phyloP scores from a whole-genome alignment of 2,797 vertebrate genomes.

The Bucorvus abyssinicus region DNA sequence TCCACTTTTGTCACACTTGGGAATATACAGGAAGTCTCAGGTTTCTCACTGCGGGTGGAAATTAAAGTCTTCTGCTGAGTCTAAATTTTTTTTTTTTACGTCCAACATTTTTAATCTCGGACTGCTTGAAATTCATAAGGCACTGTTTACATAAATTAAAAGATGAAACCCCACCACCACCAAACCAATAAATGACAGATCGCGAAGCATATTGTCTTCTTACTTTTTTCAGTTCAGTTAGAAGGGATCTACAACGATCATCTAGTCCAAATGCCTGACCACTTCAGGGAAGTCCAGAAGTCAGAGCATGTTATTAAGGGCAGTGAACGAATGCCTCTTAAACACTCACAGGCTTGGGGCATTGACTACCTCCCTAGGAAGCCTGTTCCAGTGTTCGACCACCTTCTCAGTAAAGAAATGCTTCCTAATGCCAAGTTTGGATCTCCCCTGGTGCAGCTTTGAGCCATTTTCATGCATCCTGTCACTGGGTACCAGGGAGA shows the following conservation, averaged over 20 bases:
- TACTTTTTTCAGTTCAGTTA: not conserved
- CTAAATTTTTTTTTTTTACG: not conserved
- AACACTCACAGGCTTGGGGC: not conserved
- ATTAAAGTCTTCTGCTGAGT: not conserved
- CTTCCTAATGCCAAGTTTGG: not conserved
- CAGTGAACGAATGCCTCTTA: not conserved
- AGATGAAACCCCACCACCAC: rapidly evolving
- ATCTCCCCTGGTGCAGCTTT: not conserved
- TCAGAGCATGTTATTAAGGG: not conserved
- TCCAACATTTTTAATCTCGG: not conserved
- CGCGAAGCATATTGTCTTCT: not conserved
- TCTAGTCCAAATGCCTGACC: not conserved
- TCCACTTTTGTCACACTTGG: not conserved
- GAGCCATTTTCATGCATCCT: rapidly evolving
- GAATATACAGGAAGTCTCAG: not conserved
- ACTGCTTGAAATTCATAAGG: not conserved
- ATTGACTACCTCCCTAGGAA: not conserved
- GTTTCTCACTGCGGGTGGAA: not conserved
- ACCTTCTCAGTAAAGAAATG: not conserved
- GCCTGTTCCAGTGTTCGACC: not conserved
- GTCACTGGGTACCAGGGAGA: not conserved
- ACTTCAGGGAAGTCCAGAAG: not conserved
- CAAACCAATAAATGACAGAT: not conserved
- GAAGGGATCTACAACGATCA: not conserved
- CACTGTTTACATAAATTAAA: not conserved